phyloP scores from a whole-genome alignment of 35 echinoderm and acorn worm genomes.

The Lytechinus pictus region DNA sequence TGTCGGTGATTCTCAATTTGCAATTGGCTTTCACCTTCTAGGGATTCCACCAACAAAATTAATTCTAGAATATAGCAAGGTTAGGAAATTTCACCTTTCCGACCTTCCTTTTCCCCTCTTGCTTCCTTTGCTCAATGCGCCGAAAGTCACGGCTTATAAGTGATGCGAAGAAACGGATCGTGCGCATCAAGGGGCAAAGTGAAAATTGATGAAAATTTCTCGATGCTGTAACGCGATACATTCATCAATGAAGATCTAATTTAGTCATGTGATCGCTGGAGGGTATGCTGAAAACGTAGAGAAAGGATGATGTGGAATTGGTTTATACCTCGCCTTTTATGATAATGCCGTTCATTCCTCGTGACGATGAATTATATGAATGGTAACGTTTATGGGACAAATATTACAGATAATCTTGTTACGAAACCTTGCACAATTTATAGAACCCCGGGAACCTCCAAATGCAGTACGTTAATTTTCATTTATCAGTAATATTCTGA shows the following conservation, averaged over 20 bases:
- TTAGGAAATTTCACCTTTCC: neutral
- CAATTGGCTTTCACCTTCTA: neutral
- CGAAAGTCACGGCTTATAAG: neutral
- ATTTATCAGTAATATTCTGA: no score
- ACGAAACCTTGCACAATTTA: neutral
- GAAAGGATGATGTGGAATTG: neutral
- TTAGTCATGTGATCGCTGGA: neutral
- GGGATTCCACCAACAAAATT: neutral
- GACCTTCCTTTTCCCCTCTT: neutral
- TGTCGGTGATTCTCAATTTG: neutral
- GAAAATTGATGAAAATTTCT: constrained; percentile 44
- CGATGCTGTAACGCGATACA: constrained; percentile 28
- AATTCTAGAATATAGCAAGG: no score
- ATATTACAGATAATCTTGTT: neutral
- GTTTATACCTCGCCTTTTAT: neutral
- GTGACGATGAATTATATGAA: neutral
- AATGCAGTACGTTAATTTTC: no score
- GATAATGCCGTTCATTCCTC: neutral
- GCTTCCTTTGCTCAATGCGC: neutral
- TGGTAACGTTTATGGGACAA: no score
- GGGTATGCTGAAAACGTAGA: neutral
- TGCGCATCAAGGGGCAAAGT: constrained; percentile 38
- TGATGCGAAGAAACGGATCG: constrained; percentile 3
- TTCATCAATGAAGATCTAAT: constrained; percentile 41
- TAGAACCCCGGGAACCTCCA: no score